These are phyloP conservation scores for Phenganax subtilis DNA, from an alignment of 92 coral and sea anemone species.

Conservation along the genomic window DNA sequence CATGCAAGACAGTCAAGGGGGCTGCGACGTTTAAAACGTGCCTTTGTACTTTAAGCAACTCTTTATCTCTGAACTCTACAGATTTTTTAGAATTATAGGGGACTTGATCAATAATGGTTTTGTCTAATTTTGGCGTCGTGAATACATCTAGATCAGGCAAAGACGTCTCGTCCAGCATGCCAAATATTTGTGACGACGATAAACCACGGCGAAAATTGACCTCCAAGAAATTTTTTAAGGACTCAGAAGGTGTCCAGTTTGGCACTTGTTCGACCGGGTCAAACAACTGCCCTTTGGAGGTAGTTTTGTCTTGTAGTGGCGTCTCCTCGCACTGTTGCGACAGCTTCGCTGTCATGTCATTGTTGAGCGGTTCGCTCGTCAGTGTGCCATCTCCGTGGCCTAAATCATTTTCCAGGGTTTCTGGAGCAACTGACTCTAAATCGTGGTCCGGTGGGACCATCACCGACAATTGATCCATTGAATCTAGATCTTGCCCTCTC, in stretches of 20 bases:
- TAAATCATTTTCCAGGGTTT: constrained; percentile 2
- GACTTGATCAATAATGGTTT: background rate
- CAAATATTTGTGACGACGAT: constrained; percentile 9
- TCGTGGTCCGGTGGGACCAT: constrained; percentile 20
- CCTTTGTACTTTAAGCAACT: constrained; percentile 13
- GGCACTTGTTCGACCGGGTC: constrained; percentile 10
- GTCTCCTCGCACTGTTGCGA: background rate
- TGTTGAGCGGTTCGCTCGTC: constrained; percentile 17
- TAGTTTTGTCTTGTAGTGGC: background rate
- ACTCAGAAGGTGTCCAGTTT: background rate
- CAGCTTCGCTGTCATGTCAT: background rate
- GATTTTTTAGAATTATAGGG: background rate
- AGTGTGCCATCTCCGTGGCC: constrained; percentile 9
- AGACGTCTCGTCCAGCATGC: constrained; percentile 13
- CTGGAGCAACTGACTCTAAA: constrained; percentile 13
- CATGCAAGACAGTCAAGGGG: constrained; percentile 11
- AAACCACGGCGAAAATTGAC: background rate
- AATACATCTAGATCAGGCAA: constrained; percentile 14
- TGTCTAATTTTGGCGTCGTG: background rate
- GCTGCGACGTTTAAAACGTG: constrained; percentile 15
- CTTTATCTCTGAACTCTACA: constrained; percentile 14
- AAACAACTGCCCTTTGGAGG: background rate
- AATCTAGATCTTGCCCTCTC: background rate
- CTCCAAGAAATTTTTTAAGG: background rate
- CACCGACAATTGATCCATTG: constrained; percentile 7